These are phyloP conservation scores for Apus apus DNA, from an alignment of 2,113 vertebrate species.

Conservation along the genomic window DNA sequence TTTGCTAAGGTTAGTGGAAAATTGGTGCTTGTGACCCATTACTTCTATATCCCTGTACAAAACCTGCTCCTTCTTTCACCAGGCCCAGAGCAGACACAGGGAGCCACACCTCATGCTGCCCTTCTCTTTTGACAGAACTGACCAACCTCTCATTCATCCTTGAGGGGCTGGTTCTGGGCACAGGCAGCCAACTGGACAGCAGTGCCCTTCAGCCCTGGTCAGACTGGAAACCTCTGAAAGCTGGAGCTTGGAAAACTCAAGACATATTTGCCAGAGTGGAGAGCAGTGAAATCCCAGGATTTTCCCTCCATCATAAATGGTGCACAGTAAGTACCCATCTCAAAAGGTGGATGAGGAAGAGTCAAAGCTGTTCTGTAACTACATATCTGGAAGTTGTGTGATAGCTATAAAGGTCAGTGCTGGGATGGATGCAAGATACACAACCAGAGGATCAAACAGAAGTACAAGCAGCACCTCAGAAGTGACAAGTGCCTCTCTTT, in stretches of 20 bases:
- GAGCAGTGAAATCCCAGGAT: neutral
- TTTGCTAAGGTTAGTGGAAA: neutral
- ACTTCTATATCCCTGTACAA: neutral
- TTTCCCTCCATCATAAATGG: neutral
- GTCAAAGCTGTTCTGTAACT: neutral
- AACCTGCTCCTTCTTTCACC: neutral
- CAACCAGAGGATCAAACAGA: neutral
- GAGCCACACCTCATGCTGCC: neutral
- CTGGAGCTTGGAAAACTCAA: neutral
- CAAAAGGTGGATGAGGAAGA: neutral
- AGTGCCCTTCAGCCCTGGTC: neutral
- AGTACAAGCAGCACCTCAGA: neutral
- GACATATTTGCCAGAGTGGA: neutral
- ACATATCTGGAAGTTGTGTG: neutral
- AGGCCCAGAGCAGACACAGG: neutral
- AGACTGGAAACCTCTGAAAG: neutral
- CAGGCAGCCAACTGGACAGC: neutral
- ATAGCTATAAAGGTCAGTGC: neutral
- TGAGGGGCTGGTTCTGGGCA: neutral
- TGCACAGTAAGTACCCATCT: fast-evolving
- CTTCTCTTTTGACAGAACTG: neutral
- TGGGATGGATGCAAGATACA: neutral
- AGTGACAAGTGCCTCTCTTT: neutral
- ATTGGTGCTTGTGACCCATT: neutral
- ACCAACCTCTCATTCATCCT: fast-evolving